These are phyloP conservation scores for Drosophila quasianomalipes DNA, from an alignment of 2,888 invertebrate species.

Conservation along the genomic window DNA sequence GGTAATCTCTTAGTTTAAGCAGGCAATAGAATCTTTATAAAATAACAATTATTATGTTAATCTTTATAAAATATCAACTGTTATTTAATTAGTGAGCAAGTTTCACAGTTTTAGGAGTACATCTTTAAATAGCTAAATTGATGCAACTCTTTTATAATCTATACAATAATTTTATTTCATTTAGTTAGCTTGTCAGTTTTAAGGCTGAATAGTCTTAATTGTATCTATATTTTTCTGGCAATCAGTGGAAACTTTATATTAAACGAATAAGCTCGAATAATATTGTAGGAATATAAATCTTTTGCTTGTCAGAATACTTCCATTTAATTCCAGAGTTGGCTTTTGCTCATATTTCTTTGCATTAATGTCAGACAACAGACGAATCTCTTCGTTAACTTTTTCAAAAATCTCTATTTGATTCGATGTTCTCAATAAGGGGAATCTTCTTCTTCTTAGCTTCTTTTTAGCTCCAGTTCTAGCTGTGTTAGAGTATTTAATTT, in stretches of 20 bases:
- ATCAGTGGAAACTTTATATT: background rate
- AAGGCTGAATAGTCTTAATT: background rate
- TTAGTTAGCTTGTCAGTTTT: background rate
- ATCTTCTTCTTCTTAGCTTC: too few relatives aligned
- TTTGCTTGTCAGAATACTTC: background rate
- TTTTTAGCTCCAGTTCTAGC: background rate
- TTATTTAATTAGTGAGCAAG: background rate
- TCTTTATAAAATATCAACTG: background rate
- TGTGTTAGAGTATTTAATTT: background rate
- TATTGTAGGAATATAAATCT: background rate
- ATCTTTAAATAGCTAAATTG: background rate
- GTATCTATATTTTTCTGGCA: background rate
- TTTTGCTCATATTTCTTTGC: background rate
- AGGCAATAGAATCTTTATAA: rapidly evolving
- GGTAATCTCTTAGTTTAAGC: background rate
- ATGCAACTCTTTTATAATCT: background rate
- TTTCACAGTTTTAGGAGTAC: background rate
- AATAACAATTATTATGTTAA: background rate
- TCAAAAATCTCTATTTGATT: background rate
- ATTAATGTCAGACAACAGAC: too few relatives aligned
- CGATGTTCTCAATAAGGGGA: background rate
- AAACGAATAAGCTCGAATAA: background rate
- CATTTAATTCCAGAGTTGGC: background rate
- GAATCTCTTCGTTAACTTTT: background rate
- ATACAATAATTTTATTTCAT: background rate